Base-by-base conservation (phyloP, 1,140 invertebrate genomes). In the Camponotus vicinus region DNA sequence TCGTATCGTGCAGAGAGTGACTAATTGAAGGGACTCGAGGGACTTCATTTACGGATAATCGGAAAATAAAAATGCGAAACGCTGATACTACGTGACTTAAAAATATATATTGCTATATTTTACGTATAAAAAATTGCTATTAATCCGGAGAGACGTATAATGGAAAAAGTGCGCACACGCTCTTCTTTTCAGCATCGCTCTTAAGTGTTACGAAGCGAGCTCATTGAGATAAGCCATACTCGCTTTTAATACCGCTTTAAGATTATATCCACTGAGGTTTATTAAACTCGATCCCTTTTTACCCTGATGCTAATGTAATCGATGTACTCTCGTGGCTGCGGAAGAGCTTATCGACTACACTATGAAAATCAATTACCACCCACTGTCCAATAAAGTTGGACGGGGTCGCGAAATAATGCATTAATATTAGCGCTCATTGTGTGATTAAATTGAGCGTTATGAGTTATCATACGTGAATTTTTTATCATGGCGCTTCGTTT, bases 281-380 rank as follows among this genome's bases (percentile, higher is more conserved):
- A 89, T 89, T 89, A 89, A 89, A 89, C 86, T 57, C 57, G 63
- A 89, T 86, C 77, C 57, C 84, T 76, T 77, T 59, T 71, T 73
- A 32, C 45, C 59, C 59, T 82, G 86, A 89, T 86, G 83, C 87
- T 89, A 89, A 89, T 86, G 66, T 86, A 89, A 89, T 89, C 88
- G 77, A 86, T 86, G 88, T 49, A 52, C 77, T 49, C 18, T 55
- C 75, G 52, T 52, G 79, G 37, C 40, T 49, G 42, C 18, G 49
- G 45, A 42, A 42, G 76, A 45, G 70, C 70, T 89, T 78, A 69
- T 45, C 71, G 70, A 34, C 82, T 77, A 55, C 63, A 18, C 75
- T 70, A 70, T 21, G 49, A 45, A 77, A 89, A 61, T 79, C 80
- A 66, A 78, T 88, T 88, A 85, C 40, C 52, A 61, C 34, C 57